Conservation (phyloP, 2,888 invertebrate genomes). For the Scaptomyza reducta region DNA sequence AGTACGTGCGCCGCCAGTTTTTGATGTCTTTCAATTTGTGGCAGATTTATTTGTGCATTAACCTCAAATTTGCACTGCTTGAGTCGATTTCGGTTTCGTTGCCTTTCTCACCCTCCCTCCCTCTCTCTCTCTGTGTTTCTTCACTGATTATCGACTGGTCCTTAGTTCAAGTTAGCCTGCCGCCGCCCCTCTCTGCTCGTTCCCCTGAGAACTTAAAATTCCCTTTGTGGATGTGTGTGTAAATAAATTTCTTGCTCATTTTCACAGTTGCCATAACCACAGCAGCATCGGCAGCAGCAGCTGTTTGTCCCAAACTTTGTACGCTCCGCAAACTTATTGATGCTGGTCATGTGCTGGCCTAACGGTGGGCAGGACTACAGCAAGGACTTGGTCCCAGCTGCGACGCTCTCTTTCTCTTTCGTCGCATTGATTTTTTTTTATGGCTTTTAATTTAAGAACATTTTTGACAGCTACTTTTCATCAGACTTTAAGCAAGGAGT, state of each 20-base stretch:
- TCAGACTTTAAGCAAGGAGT: constrained; percentile 1
- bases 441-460: constrained; percentile 65
- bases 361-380: constrained; percentile 29
- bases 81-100: constrained; percentile 52
- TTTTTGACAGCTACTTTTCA: constrained; percentile 58
- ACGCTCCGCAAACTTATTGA: constrained; percentile 62
- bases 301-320: constrained; percentile 59
- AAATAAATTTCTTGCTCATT: constrained; percentile 71
- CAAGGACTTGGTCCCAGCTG: constrained; percentile 58
- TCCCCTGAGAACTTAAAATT: constrained; percentile 39
- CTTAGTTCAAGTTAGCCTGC: constrained; percentile 2
- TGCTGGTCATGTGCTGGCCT: constrained; percentile 69
- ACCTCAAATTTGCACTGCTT: constrained; percentile 72
- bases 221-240: constrained; percentile 42
- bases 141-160: constrained; percentile 65
- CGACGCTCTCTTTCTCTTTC: constrained; percentile 7
- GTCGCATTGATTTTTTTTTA: constrained; percentile 65
- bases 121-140: not conserved
- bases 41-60: constrained; percentile 76
- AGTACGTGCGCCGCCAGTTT: constrained; percentile 60
- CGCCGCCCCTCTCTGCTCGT: not conserved
- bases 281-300: constrained; percentile 35
- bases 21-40: constrained; percentile 74
- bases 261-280: constrained; percentile 48
- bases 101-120: constrained; percentile 1